Percentiles rank a stretch among this genome's conserved stretches.
These are phyloP conservation scores for Ispidina picta DNA, from an alignment of 2,797 vertebrate genomes.

Conservation along the genomic window DNA sequence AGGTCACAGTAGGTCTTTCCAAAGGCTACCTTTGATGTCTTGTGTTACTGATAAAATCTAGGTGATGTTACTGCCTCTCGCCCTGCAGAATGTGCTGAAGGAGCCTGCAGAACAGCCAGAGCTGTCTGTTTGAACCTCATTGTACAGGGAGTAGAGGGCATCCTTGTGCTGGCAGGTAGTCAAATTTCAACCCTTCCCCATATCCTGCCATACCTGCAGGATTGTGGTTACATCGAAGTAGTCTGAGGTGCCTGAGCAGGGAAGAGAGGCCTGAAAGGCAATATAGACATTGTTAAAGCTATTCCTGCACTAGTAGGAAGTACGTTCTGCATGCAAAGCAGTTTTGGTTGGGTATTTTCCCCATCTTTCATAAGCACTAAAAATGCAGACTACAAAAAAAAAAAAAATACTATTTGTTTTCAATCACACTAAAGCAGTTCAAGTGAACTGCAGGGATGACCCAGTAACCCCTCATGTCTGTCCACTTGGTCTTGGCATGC, in stretches of 20 bases:
- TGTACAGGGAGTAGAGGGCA: accelerated
- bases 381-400: neutral
- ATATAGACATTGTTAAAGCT: neutral
- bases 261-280: slow-evolving; percentile 31
- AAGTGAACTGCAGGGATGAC: neutral
- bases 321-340: neutral
- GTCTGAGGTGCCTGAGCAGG: neutral
- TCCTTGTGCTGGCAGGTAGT: neutral
- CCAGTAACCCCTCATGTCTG: neutral
- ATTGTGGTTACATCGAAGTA: neutral
- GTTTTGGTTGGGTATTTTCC: too few species aligned
- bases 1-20: neutral
- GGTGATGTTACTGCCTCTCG: neutral
- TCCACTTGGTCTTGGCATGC: neutral
- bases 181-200: neutral
- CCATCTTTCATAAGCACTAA: neutral
- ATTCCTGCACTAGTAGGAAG: neutral
- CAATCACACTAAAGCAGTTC: neutral
- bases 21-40: neutral
- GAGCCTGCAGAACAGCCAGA: neutral
- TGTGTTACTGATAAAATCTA: neutral
- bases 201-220: neutral
- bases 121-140: neutral
- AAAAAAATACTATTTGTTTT: neutral
- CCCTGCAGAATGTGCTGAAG: neutral